Base-by-base conservation (phyloP, 2,797 vertebrate genomes). In the Lutjanus argentimaculatus region DNA sequence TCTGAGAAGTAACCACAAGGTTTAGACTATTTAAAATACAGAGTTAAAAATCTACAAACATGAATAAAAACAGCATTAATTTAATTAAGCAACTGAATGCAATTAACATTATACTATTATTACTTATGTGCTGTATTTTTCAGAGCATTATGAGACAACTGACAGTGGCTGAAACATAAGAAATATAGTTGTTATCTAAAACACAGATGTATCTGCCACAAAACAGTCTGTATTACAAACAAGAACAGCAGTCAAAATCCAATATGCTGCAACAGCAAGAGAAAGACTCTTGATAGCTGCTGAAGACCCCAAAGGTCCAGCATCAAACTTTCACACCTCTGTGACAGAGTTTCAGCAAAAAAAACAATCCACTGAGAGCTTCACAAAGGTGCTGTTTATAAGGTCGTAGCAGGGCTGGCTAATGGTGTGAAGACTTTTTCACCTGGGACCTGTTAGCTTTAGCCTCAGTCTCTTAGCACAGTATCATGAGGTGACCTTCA, bases 171-270 rank as follows among this genome's bases (percentile, higher is more conserved):
- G 65, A 73, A 21, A 70, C 7, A 19, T 21, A 15, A 17, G 48
- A 42, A 52, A 30, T 36, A 25, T 4, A 62, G 49, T 51, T 67
- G 43, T 21, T 45, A 43, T 10, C 43, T 69, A 49, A 79, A 30
- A 42, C 48, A 14, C 45, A 82, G 42, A 7, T 48, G 65, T 42
- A 40, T 66, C 64, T 48, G 53, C 62, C n/a, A n/a, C 4, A 59
- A 36, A 62, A 56, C 48, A 16, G 22, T 59, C 57, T 13, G 48
- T 14, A 36, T 36, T 22, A 21, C 58, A 55, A 73, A 70, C 61
- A 62, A 49, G 58, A 73, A 13, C 52, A 74, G 58, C 63, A 45
- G 53, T 58, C 51, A 21, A 49, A 85, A 85, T 64, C 40, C 15
- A 52, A 6, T 2, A 14, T 17, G 66, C 13, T 1, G 25, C 21